Conservation (phyloP, 2,797 vertebrate species). For the Margarornis squamiger region DNA sequence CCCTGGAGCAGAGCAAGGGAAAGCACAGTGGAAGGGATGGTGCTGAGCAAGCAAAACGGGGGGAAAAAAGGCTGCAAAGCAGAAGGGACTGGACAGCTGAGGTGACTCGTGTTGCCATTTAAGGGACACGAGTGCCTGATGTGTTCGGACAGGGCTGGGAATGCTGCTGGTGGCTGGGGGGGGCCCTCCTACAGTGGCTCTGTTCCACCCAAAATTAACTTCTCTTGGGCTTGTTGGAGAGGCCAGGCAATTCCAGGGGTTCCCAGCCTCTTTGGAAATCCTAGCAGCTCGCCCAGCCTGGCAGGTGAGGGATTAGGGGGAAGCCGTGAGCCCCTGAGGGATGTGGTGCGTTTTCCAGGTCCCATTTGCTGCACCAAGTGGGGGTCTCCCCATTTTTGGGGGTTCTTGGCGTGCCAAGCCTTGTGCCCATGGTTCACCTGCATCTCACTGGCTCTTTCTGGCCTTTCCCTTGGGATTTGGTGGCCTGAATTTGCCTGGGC, state of each 20-base stretch:
- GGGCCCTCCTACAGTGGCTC: not conserved
- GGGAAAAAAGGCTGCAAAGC: not conserved
- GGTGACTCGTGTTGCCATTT: not conserved
- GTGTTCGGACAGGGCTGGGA: not conserved
- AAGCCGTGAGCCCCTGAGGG: no score
- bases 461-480: not conserved
- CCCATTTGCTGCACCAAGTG: fast-evolving
- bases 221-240: fast-evolving
- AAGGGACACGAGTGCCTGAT: not conserved
- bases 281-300: not conserved
- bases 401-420: not conserved
- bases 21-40: not conserved
- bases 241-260: not conserved
- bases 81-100: slow-evolving; percentile 34
- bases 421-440: fast-evolving
- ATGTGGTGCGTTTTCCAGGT: not conserved
- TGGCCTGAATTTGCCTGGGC: not conserved
- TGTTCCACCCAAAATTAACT: not conserved
- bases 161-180: not conserved
- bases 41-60: not conserved
- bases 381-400: not conserved
- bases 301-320: not conserved
- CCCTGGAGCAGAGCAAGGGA: not conserved
- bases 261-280: not conserved
- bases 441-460: not conserved